Evolutionary conservation across 2,113 vertebrate genomes (phyloP).

Genomic region (Caranx melampygus): DNA sequence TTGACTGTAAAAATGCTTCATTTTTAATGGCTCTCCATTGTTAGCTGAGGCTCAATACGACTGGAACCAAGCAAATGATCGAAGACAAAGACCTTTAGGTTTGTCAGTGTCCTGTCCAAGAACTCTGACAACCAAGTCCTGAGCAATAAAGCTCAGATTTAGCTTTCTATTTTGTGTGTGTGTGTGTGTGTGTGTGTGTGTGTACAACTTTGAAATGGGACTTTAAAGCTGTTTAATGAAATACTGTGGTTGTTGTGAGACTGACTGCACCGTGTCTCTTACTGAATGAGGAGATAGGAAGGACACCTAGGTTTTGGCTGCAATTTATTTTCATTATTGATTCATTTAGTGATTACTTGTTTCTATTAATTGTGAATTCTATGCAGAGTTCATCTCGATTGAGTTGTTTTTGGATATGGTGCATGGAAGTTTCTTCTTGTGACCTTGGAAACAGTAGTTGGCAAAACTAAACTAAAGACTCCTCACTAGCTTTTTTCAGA

Average conservation of each 20-base stretch:
- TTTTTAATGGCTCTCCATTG: slow-evolving; percentile 5
- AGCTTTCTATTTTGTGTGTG: neutral
- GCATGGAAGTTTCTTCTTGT: neutral
- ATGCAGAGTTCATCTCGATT: neutral
- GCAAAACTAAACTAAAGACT: neutral
- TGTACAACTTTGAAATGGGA: neutral
- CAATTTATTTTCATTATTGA: neutral
- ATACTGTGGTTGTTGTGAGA: neutral
- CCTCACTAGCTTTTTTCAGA: neutral
- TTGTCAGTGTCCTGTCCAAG: slow-evolving; percentile 12
- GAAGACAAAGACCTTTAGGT: neutral
- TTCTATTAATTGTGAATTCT: neutral
- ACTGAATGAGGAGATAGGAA: neutral
- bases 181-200: too few relatives aligned
- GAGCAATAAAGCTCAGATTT: neutral
- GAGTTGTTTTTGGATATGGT: neutral
- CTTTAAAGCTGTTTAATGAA: neutral
- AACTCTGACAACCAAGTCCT: neutral
- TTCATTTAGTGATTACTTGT: neutral
- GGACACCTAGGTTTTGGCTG: neutral
- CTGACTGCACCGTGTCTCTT: neutral
- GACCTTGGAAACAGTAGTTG: neutral
- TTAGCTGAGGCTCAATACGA: neutral
- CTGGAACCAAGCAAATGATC: slow-evolving; percentile 11
- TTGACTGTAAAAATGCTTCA: neutral